Evolutionary conservation across 2,113 vertebrate genomes (phyloP), one percentile per base, ranked within the genome.

Genomic region (Uria lomvia): DNA sequence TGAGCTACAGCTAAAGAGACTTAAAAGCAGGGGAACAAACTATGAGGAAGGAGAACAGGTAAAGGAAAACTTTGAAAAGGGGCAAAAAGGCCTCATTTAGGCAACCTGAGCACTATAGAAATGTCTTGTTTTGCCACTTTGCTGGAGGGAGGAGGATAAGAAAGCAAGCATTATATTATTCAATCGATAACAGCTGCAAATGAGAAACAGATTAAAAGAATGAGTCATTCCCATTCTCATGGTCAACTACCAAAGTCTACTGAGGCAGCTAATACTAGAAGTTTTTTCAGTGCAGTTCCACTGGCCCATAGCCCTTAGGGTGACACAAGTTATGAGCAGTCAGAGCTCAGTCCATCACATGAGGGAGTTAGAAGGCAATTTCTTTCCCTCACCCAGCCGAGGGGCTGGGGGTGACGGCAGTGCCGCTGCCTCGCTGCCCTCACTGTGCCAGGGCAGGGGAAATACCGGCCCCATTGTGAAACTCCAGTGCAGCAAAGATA

Each of bases 361-460:
- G 12, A 5, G 3, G 29, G 24, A 53, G 26, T 0, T 42, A 21
- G 30, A 63, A 71, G 72, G 52, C 18, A 30, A 78, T 71, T 76
- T 91, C n/a, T 38, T 74, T 50, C 15, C 16, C 26, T 89, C 4
- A 1, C 4, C 7, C 15, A 72, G 29, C 5, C 0, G 0, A 72
- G 50, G 21, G 21, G 13, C 36, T 0, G 3, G 15, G 17, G 12
- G 14, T 59, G 42, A 45, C 2, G 1, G 40, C 0, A 4, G 5
- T 36, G 30, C 8, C 16, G 30, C 32, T 63, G 38, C 34, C 22
- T 63, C 0, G 0, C 19, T 62, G 42, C 30, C 6, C 1, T 32
- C 8, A 7, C n/a, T 40, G 3, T 62, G 53, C 22, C 40, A 38
- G 8, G 47, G 26, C 19, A 63, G 63, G 18, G 20, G 56, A 89